phyloP scores from a whole-genome alignment of 2,113 vertebrate genomes.

The Plestiodon gilberti region DNA sequence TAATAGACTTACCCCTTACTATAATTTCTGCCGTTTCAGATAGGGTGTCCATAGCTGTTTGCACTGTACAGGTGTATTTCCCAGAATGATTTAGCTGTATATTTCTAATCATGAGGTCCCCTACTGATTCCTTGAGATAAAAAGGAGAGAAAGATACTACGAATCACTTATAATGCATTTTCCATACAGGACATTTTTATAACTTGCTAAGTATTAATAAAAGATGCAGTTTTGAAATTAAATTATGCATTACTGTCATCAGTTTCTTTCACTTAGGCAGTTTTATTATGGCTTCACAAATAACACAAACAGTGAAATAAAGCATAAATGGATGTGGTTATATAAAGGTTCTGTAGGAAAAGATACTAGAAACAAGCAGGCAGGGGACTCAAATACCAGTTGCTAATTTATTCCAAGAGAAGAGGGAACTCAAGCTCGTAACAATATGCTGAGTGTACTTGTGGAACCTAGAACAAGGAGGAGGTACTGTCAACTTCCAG shows the following conservation, averaged over 20 bases:
- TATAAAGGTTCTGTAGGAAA: slow-evolving; percentile 28
- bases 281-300: slow-evolving; percentile 66
- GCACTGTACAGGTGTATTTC: slow-evolving; percentile 86
- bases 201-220: slow-evolving; percentile 60
- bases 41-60: slow-evolving; percentile 87
- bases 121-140: slow-evolving; percentile 81
- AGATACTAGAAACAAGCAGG: neutral
- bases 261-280: slow-evolving; percentile 51
- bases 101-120: slow-evolving; percentile 92
- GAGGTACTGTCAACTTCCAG: neutral
- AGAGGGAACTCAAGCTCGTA: neutral
- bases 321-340: slow-evolving; percentile 55
- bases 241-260: slow-evolving; percentile 61
- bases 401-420: neutral
- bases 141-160: slow-evolving; percentile 29
- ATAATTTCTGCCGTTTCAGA: slow-evolving; percentile 84
- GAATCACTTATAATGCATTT: slow-evolving; percentile 50
- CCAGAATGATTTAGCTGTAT: slow-evolving; percentile 89
- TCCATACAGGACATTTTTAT: slow-evolving; percentile 45
- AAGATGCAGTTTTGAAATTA: slow-evolving; percentile 62
- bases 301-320: slow-evolving; percentile 55
- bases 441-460: neutral
- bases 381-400: neutral
- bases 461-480: no score
- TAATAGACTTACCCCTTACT: slow-evolving; percentile 83